Evolutionary conservation across 2,888 invertebrate species (phyloP).

Genomic region (Epirrhoe alternata): DNA sequence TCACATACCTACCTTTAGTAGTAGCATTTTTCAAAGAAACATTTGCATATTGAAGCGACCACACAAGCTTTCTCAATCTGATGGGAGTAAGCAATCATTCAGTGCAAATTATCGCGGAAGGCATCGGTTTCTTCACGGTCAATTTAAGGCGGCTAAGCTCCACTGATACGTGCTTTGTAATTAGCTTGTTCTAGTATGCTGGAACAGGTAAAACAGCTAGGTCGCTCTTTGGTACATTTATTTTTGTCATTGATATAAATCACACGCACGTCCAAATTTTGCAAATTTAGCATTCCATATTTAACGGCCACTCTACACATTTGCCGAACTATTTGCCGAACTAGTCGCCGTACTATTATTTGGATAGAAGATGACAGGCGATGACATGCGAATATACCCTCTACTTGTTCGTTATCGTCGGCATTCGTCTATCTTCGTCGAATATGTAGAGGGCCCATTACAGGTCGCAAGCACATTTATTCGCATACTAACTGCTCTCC

Average conservation of each 20-base stretch:
- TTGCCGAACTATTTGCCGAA: too few species aligned
- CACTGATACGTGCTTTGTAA: slow-evolving; percentile 38
- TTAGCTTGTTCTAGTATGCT: slow-evolving; percentile 30
- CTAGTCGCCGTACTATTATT: too few species aligned
- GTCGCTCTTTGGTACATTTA: neutral
- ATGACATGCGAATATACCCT: too few species aligned
- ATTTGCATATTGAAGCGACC: slow-evolving; percentile 18
- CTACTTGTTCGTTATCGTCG: too few species aligned
- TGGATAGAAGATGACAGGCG: too few species aligned
- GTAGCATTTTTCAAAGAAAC: neutral
- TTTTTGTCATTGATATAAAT: neutral
- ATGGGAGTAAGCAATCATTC: slow-evolving; percentile 24
- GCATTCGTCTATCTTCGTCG: too few species aligned
- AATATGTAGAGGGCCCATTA: too few species aligned
- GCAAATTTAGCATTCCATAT: too few species aligned
- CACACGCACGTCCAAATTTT: too few species aligned
- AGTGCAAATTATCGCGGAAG: slow-evolving; percentile 38
- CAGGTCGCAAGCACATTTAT: too few species aligned
- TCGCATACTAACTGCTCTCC: too few species aligned
- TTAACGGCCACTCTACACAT: too few species aligned
- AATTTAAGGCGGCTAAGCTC: slow-evolving; percentile 37
- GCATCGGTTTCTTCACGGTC: slow-evolving; percentile 38
- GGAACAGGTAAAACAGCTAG: slow-evolving; percentile 7
- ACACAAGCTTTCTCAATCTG: slow-evolving; percentile 30
- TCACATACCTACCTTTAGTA: neutral